Evolutionary conservation across 2,797 vertebrate genomes (phyloP), one percentile per base, ranked within the genome.

Genomic region (Hipposideros larvatus): DNA sequence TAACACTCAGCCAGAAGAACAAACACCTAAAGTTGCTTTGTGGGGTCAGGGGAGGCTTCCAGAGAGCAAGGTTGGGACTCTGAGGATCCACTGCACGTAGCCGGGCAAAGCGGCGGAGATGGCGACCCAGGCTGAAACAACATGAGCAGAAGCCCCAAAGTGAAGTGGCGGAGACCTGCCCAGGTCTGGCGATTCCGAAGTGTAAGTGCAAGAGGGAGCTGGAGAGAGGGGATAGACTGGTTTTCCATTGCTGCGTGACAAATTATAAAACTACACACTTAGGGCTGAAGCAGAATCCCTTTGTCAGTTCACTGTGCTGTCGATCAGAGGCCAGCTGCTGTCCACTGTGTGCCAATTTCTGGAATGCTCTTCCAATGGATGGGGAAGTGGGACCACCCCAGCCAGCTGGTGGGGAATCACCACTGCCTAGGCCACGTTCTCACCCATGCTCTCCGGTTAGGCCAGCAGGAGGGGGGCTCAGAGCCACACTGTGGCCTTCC

Each of bases 131-230:
- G 70, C 57, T 46, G 34, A 78, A 77, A 51, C 48, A 13, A 22
- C 0, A 1, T 18, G 55, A 88, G 70, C 63, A 37, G 34, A 70
- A 91, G 88, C 57, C 37, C 65, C 65, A 7, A 26, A 68, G n/a
- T 10, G 2, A 75, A 79, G 37, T 31, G 34, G 63, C 77, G 68
- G 63, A 68, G 31, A 78, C 79, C 21, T 14, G 9, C 15, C 31
- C n/a, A 37, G 19, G 53, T 2, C 9, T 66, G 71, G 46, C 0
- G 0, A 5, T 31, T 2, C 14, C 5, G 55, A 34, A 21, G 26
- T 18, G 9, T 19, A 41, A 11, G 37, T 7, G 4, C 18, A 13
- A 24, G 59, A 68, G 7, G 28, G 53, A 43, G 19, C 6, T 24
- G 26, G 18, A 6, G 15, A 79, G 41, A 15, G 28, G 26, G 2